These are phyloP conservation scores for Hermaeophaga mercurialis DNA, from an alignment of 2,888 invertebrate genomes.

Conservation along the genomic window DNA sequence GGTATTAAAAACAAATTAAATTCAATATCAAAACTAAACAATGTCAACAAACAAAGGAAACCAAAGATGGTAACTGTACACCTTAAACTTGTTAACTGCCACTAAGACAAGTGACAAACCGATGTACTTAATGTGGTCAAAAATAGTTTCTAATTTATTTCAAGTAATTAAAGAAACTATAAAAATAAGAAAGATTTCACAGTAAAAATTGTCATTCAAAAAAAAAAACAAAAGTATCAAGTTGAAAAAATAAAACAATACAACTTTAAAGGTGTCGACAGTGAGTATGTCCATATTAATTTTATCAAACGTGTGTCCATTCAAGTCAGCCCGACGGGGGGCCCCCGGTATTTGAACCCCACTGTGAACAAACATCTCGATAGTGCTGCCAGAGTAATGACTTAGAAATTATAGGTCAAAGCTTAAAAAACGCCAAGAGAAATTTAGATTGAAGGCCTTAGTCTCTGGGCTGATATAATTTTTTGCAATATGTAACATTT, in stretches of 20 bases:
- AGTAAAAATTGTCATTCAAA: not conserved
- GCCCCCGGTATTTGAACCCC: conserved; percentile 38
- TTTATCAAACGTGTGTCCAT: conserved; percentile 54
- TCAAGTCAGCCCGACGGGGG: conserved; percentile 43
- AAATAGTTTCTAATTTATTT: too few relatives aligned
- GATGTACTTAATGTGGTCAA: too few relatives aligned
- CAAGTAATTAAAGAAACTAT: too few relatives aligned
- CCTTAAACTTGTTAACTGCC: too few relatives aligned
- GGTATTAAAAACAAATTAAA: too few relatives aligned
- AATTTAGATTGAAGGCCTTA: conserved; percentile 27
- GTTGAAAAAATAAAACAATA: conserved; percentile 15
- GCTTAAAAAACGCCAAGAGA: conserved; percentile 36
- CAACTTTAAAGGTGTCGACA: conserved; percentile 47
- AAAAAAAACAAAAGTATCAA: not conserved
- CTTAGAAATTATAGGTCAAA: conserved; percentile 42
- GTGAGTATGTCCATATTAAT: conserved; percentile 52
- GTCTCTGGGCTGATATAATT: not conserved
- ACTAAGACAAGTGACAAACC: too few relatives aligned
- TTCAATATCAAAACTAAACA: too few relatives aligned
- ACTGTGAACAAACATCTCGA: conserved; percentile 44
- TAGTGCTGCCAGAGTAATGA: conserved; percentile 38
- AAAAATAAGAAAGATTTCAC: too few relatives aligned
- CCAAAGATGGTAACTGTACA: too few relatives aligned
- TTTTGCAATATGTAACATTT: not conserved
- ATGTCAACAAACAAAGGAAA: too few relatives aligned